phyloP scores from a whole-genome alignment of 2,113 vertebrate genomes.

The Grammomys surdaster region DNA sequence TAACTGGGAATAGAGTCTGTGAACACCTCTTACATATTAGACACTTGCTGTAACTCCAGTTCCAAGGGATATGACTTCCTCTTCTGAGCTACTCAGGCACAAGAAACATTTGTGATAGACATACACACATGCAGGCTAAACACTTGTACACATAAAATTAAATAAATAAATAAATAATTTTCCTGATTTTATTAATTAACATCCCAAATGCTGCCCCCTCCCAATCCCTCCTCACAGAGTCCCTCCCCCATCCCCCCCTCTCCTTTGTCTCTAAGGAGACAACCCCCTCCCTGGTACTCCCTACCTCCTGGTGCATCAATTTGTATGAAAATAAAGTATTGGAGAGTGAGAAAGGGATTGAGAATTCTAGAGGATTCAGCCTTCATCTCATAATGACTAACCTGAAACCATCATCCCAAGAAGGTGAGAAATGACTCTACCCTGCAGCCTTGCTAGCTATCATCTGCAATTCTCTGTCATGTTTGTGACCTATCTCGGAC shows the following conservation, averaged over 20 bases:
- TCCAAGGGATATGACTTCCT: background rate
- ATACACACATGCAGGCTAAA: background rate
- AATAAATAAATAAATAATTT: background rate
- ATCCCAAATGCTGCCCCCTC: too few relatives aligned
- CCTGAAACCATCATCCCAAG: background rate
- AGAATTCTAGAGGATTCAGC: background rate
- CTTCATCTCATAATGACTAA: background rate
- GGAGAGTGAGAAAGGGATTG: too few relatives aligned
- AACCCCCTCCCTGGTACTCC: too few relatives aligned
- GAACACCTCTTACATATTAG: background rate
- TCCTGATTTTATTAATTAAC: background rate
- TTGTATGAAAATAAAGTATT: background rate
- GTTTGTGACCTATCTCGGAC: background rate
- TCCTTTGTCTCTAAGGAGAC: too few relatives aligned
- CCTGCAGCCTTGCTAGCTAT: background rate
- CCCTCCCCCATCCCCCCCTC: too few relatives aligned
- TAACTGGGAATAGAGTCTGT: background rate
- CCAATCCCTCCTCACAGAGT: too few relatives aligned
- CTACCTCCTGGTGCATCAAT: too few relatives aligned
- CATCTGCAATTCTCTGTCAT: background rate
- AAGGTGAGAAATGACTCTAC: background rate
- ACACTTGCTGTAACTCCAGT: background rate
- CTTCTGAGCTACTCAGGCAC: background rate
- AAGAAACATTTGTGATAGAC: background rate
- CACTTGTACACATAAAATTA: background rate